Conservation (phyloP, 2,888 invertebrate genomes). For the Spialia ferax region DNA sequence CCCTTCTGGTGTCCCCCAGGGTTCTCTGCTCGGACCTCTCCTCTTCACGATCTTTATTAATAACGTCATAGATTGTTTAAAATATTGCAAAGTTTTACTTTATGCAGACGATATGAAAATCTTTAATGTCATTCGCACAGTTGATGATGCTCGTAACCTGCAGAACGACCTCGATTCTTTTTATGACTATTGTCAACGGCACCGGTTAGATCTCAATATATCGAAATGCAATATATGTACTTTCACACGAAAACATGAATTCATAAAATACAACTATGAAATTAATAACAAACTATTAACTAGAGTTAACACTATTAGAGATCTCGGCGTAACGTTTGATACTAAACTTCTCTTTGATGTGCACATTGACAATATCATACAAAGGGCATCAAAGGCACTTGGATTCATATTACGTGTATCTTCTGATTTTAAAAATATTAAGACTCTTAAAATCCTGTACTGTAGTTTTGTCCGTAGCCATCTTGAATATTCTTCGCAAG, state of each 20-base stretch:
- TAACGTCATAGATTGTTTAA: neutral
- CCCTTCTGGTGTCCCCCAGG: neutral
- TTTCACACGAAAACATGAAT: neutral
- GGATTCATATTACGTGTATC: neutral
- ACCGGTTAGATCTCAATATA: neutral
- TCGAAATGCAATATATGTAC: neutral
- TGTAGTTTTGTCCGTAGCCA: too few species aligned
- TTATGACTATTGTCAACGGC: neutral
- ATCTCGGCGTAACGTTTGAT: slow-evolving; percentile 5
- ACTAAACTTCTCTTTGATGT: neutral
- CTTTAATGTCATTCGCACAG: neutral
- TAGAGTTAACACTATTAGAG: neutral
- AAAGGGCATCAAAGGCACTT: neutral
- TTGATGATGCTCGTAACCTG: neutral
- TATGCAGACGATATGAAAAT: neutral
- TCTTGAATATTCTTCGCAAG: too few species aligned
- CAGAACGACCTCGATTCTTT: neutral
- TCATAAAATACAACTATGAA: neutral
- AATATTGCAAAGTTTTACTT: neutral
- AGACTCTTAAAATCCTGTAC: neutral
- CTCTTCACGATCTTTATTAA: neutral
- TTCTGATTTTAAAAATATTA: neutral
- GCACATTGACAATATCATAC: neutral
- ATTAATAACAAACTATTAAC: neutral
- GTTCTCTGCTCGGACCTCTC: neutral